Evolutionary conservation across 2,888 invertebrate genomes (phyloP).

Genomic region (Limnephilus rhombicus): DNA sequence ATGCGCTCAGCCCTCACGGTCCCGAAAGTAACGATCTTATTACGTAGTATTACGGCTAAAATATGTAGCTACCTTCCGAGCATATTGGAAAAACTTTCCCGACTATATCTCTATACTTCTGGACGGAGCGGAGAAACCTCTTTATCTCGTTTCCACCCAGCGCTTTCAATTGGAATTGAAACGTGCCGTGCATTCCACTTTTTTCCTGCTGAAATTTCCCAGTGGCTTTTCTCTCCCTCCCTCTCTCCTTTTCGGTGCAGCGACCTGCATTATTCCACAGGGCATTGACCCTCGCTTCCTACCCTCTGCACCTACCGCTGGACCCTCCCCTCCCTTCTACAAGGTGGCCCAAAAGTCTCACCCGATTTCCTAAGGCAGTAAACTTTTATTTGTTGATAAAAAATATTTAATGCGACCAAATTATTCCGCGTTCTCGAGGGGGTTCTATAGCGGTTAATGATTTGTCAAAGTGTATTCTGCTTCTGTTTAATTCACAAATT

Average conservation of each 20-base stretch:
- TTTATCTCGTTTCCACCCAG: constrained; percentile 32
- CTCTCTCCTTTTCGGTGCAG: constrained; percentile 31
- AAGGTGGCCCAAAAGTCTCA: too few species aligned
- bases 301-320: constrained; percentile 39
- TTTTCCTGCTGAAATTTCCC: constrained; percentile 7
- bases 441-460: too few species aligned
- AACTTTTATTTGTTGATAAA: too few species aligned
- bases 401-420: too few species aligned
- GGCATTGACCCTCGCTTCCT: constrained; percentile 19
- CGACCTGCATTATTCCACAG: constrained; percentile 46
- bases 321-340: constrained; percentile 45
- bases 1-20: not conserved
- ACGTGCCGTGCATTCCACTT: constrained; percentile 16
- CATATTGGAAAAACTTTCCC: constrained; percentile 46
- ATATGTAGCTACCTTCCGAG: not conserved
- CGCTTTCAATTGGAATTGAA: constrained; percentile 28
- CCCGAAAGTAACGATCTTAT: constrained; percentile 13
- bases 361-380: too few species aligned
- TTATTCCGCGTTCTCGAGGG: too few species aligned
- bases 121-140: not conserved
- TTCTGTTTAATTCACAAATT: too few species aligned
- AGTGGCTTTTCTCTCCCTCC: not conserved
- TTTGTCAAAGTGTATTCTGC: too few species aligned
- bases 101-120: not conserved
- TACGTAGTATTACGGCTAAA: not conserved